Conservation (phyloP, 2,113 vertebrate genomes). For the Vulpes vulpes region DNA sequence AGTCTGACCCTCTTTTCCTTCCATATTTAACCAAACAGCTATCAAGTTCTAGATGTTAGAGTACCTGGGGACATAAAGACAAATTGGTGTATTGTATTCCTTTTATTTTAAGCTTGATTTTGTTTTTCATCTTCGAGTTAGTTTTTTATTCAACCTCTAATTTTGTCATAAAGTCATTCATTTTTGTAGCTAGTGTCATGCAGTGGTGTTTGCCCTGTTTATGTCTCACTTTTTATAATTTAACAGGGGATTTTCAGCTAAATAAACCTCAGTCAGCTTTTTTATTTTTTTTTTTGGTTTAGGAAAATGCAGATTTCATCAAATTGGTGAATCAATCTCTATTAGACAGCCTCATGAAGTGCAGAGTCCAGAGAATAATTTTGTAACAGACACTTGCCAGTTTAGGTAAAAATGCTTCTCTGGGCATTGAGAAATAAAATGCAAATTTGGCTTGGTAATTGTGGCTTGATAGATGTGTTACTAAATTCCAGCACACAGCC, state of each 20-base stretch:
- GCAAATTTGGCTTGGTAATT: not conserved
- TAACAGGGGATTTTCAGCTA: constrained; percentile 57
- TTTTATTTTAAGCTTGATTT: constrained; percentile 42
- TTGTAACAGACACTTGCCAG: not conserved
- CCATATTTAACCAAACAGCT: not conserved
- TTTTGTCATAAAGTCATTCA: constrained; percentile 63
- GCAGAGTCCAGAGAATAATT: not conserved
- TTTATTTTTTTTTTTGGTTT: constrained; percentile 78
- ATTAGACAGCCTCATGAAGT: not conserved
- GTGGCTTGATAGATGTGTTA: not conserved
- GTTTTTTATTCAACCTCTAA: not conserved
- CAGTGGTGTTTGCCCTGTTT: constrained; percentile 58
- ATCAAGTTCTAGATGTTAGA: not conserved
- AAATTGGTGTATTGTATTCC: not conserved
- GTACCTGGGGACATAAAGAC: not conserved
- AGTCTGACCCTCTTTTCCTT: not conserved
- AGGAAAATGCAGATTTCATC: constrained; percentile 76
- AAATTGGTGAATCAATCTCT: constrained; percentile 55
- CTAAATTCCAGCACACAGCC: not conserved
- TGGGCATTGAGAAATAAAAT: constrained; percentile 51
- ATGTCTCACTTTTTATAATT: constrained; percentile 70
- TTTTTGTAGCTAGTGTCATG: constrained; percentile 66
- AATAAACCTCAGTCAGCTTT: constrained; percentile 61
- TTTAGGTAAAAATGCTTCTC: constrained; percentile 34
- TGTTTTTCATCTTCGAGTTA: constrained; percentile 4